phyloP scores from a whole-genome alignment of 2,113 vertebrate species.

The Serinus canaria region DNA sequence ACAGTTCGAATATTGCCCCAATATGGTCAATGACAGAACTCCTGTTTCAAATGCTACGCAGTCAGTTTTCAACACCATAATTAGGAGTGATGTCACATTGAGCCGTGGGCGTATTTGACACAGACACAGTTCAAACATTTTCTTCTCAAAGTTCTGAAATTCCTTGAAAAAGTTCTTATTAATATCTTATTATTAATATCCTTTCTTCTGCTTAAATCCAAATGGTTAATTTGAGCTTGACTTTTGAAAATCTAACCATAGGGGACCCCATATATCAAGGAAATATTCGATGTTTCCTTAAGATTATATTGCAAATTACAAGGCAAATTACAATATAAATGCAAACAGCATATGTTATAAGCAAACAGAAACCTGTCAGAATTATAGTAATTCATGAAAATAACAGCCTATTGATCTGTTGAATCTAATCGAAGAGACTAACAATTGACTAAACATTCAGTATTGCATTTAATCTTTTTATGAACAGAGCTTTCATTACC shows the following conservation, averaged over 20 bases:
- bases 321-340: conserved; percentile 49
- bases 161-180: not conserved
- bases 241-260: not conserved
- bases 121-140: not conserved
- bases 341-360: conserved; percentile 10
- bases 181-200: not conserved
- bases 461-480: not conserved
- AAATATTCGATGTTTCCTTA: not conserved
- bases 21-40: not conserved
- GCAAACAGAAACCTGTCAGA: conserved; percentile 7
- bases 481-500: not conserved
- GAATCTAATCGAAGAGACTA: conserved; percentile 18
- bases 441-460: conserved; percentile 25
- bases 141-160: conserved; percentile 4
- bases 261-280: not conserved
- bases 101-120: not conserved
- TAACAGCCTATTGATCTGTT: conserved; percentile 31
- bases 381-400: conserved; percentile 51
- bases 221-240: not conserved
- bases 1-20: not conserved
- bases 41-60: not conserved
- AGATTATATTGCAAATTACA: not conserved
- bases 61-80: not conserved
- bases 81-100: not conserved
- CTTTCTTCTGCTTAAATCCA: not conserved